Evolutionary conservation across 2,113 vertebrate species (phyloP), one percentile per base, ranked within the genome.

Genomic region (Hylia prasina): DNA sequence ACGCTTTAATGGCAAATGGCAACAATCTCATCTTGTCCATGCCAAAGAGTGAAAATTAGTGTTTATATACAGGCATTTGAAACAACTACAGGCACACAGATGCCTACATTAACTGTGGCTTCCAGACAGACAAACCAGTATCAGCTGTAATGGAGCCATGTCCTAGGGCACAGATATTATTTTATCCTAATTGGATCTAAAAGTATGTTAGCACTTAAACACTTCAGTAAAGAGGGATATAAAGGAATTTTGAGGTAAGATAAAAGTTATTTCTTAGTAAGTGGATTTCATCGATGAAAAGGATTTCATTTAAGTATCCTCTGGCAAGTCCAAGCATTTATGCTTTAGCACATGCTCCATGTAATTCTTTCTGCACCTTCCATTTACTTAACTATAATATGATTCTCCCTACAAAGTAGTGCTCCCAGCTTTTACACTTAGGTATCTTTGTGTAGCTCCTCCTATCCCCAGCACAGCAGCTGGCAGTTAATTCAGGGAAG

Each of bases 171-270:
- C 9, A 16, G 70, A 51, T 82, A 69, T 51, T 56, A 51, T 79
- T 93, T 93, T 80, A 80, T 88, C 70, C 77, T 78, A 87, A 94
- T 54, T 87, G 68, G 89, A 84, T 84, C 84, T 64, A 48, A 66
- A 87, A 63, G 22, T 54, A 39, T 50, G 54, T 61, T 75, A 75
- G 65, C 58, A 50, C 54, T 84, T 56, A 81, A 84, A 84, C 54
- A 45, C 42, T 82, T 68, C 73, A 51, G 44, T 73, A 56, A 88
- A 85, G 70, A 79, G 66, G 18, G n/a, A 40, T 82, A 76, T 28
- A 63, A 82, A 89, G 57, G 63, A 82, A 85, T 77, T 92, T 65
- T 80, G 53, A 85, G 15, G 65, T 51, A 82, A 83, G 47, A 70
- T 50, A 63, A 84, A 82, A 87, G 76, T 30, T 73, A 54, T 75